A percentile compares a stretch with the other conserved stretches of the same genome.
Evolutionary conservation across 2,888 invertebrate species (phyloP).

Genomic region (Clepsis dumicolana): DNA sequence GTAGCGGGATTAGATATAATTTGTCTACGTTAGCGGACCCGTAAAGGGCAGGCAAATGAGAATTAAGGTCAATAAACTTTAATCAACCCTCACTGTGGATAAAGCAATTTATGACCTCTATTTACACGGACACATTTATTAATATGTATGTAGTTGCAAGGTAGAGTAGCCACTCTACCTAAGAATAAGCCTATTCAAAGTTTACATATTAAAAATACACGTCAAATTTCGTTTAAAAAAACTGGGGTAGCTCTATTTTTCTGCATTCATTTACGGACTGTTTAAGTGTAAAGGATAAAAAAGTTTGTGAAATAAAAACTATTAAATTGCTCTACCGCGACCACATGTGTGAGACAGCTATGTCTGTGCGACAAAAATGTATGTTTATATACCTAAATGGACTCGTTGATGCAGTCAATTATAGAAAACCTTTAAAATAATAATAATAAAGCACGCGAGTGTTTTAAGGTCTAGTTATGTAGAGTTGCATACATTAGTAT

Average conservation of each 20-base stretch:
- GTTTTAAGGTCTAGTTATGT: too few species aligned
- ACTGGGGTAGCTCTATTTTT: background rate
- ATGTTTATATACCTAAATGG: too few species aligned
- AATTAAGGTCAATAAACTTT: constrained; percentile 69
- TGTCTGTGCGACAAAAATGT: too few species aligned
- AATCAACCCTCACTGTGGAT: constrained; percentile 60
- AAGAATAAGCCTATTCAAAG: constrained; percentile 13
- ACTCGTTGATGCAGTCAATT: too few species aligned
- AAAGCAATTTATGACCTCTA: constrained; percentile 62
- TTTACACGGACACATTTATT: constrained; percentile 55
- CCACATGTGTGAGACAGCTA: too few species aligned
- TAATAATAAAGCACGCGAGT: too few species aligned
- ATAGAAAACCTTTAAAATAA: too few species aligned
- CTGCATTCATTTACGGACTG: background rate
- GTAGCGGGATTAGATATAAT: constrained; percentile 50
- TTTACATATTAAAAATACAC: background rate
- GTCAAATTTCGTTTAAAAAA: background rate
- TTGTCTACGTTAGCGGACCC: constrained; percentile 48
- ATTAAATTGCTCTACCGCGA: too few species aligned
- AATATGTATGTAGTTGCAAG: constrained; percentile 44
- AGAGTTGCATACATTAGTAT: too few species aligned
- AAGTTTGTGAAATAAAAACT: too few species aligned
- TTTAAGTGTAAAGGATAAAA: too few species aligned
- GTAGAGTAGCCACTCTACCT: too few species aligned
- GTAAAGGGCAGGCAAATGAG: constrained; percentile 55